Evolutionary conservation across 2,113 vertebrate species (phyloP), one percentile per base, ranked within the genome.

Genomic region (Oryzias woworae): DNA sequence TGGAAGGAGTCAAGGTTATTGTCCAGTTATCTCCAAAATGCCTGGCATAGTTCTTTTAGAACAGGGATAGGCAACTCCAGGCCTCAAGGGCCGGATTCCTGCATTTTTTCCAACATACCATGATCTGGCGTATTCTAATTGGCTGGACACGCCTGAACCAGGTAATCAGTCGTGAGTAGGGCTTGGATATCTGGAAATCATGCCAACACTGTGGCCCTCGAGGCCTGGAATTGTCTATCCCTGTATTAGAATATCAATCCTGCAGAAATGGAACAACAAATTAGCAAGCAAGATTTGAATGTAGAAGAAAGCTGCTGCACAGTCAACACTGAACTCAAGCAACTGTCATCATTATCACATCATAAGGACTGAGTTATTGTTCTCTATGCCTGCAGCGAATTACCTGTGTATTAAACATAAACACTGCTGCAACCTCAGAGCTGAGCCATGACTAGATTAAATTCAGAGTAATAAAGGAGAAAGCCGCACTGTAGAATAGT

Each of bases 381-480:
- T 79, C 64, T 68, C 45, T 54, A 28, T 68, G 36, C 42, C 44
- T 62, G 51, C 45, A 71, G 44, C 8, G 24, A 23, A 23, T 76
- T 59, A 68, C 58, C 58, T 55, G 50, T 67, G 68, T 65, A 73
- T 62, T 62, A 61, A 53, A 24, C 55, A 69, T 64, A 64, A 59
- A 78, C 60, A 69, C 31, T 45, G 47, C 50, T 15, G 56, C 44
- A 51, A n/a, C 49, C 54, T 58, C 46, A 31, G 31, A 56, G 62
- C 70, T 60, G 31, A 79, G 62, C 56, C 57, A 48, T 65, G 50
- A 81, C 80, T 70, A 64, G 69, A 64, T 62, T 51, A 44, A 68
- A 75, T 69, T 83, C 65, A 72, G 48, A 80, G 59, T 69, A 78
- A 85, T 75, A 79, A 71, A 79, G 66, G 53, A 78, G 66, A 78